Conservation (phyloP, 1,140 invertebrate species). For the Mycetomoellerius zeteki region DNA sequence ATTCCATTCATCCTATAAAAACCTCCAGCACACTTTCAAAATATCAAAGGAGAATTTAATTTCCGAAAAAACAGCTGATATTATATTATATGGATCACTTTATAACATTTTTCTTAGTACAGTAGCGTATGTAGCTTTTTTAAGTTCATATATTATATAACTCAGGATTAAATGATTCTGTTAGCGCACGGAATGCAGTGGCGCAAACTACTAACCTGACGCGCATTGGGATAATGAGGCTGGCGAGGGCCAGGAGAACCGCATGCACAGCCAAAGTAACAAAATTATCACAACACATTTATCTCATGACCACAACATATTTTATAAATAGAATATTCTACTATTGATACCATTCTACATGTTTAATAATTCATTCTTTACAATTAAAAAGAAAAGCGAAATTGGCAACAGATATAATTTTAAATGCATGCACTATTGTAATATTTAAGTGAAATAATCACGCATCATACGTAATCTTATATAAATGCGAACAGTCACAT, state of each 20-base stretch:
- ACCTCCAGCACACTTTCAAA: background rate
- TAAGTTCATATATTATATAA: slow-evolving; percentile 10
- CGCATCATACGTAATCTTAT: slow-evolving; percentile 23
- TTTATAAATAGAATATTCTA: slow-evolving; percentile 39
- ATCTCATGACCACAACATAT: slow-evolving; percentile 75
- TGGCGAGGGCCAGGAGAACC: slow-evolving; percentile 87
- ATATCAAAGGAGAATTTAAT: background rate
- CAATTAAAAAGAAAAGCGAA: background rate
- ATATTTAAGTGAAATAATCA: slow-evolving; percentile 18
- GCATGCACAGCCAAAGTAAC: slow-evolving; percentile 88
- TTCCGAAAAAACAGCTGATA: background rate
- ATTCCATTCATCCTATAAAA: background rate
- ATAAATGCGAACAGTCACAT: slow-evolving; percentile 11
- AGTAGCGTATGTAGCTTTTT: background rate
- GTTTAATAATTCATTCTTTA: slow-evolving; percentile 1
- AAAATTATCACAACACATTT: slow-evolving; percentile 76
- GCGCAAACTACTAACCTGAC: slow-evolving; percentile 84
- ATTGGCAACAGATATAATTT: slow-evolving; percentile 8
- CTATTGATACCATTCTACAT: background rate
- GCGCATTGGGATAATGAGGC: slow-evolving; percentile 84
- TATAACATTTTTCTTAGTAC: background rate
- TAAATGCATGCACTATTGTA: slow-evolving; percentile 43
- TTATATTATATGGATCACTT: background rate
- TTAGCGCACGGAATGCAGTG: background rate
- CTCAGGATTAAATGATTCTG: slow-evolving; percentile 19